Base-by-base conservation (phyloP, 2,113 vertebrate species). In the Apaloderma vittatum region DNA sequence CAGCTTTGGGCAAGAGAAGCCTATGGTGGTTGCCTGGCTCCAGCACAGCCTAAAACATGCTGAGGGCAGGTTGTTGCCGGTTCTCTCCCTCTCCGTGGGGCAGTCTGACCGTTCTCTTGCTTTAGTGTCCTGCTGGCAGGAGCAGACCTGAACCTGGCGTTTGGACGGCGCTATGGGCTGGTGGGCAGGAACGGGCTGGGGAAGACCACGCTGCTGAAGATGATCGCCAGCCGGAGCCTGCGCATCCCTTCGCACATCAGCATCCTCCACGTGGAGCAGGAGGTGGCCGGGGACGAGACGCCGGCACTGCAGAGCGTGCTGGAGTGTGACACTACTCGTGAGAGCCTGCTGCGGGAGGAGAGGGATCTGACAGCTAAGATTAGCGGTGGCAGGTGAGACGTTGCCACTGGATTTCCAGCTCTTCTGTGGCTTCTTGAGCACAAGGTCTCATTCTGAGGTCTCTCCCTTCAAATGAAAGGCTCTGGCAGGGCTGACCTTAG, bases 231-330 rank as follows among this genome's bases (percentile, higher is more conserved):
- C 37, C 98, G 99, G 49, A 99, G 97, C 88, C 98, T 99, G 37
- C 99, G 99, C 6, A 99, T 99, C 49, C 99, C 99, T 4, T 97
- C 98, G 0, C 99, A 99, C 97, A 99, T 99, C 98, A 99, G 99
- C 97, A 99, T 99, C 94, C 98, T 99, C 48, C 99, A 99, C 1
- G 99, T 99, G 97, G 99, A 99, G 93, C 99, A 99, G 98, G 99
- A 99, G 88, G 99, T 99, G 90, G 99, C 98, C 0, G 99, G 99
- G 4, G 99, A 99, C 2, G 99, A 99, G 4, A 99, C 99, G 0
- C 66, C 65, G 0, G 99, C 99, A 0, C 98, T 99, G 86, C 99
- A 99, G 98, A 99, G 99, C 1, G 99, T 99, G 63, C 98, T 99
- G 93, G 98, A 99, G 96, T 99, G 99, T 2, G 99, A 99, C 97